Conservation (phyloP, 2,113 vertebrate genomes). For the Tricholaema leucomelas region DNA sequence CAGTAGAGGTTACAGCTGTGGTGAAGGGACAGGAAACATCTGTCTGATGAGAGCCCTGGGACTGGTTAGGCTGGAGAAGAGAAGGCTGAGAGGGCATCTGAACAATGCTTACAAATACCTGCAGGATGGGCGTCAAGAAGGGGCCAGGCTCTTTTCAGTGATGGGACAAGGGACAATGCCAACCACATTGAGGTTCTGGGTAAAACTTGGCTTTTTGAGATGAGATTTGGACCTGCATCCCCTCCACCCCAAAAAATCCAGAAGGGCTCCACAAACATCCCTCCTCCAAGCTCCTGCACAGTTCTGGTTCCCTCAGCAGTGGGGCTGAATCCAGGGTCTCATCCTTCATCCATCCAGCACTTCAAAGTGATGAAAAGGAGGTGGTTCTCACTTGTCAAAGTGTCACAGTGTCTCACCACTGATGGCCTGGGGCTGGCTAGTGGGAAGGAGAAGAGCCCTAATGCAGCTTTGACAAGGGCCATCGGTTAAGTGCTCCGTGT, state of each 20-base stretch:
- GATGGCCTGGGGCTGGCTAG: not conserved
- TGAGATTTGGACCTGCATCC: not conserved
- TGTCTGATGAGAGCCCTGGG: no score
- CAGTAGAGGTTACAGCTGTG: no score
- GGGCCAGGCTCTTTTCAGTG: no score
- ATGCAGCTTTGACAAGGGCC: constrained; percentile 8
- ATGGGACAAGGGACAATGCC: no score
- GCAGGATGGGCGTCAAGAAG: no score
- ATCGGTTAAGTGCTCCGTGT: not conserved
- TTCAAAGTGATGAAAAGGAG: not conserved
- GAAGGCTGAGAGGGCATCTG: no score
- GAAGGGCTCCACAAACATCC: not conserved
- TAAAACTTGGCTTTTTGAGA: not conserved
- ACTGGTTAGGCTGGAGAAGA: no score
- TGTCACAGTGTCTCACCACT: rapidly evolving
- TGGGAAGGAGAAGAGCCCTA: not conserved
- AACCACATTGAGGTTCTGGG: no score
- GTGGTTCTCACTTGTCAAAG: not conserved
- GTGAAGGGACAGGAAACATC: no score
- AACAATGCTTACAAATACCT: no score
- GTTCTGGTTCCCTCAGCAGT: rapidly evolving
- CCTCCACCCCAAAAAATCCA: not conserved
- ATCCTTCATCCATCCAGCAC: not conserved
- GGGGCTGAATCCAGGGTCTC: rapidly evolving
- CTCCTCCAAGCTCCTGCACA: rapidly evolving